A percentile compares a stretch with the other conserved stretches of the same genome.
Evolutionary conservation across 2,888 invertebrate genomes (phyloP).

Genomic region (Melipona bicolor): DNA sequence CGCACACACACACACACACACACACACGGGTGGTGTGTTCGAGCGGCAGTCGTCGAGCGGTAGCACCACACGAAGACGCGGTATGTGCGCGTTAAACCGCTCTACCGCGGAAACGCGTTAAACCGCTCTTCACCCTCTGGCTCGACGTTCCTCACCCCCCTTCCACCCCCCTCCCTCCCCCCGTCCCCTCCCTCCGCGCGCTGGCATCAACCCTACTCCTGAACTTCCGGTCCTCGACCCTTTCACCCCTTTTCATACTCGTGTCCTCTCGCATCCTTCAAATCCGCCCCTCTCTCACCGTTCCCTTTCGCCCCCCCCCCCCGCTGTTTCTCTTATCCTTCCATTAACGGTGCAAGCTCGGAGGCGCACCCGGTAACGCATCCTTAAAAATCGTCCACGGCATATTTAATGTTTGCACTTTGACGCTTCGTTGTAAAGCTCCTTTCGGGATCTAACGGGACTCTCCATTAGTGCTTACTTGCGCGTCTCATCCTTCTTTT

Average conservation of each 20-base stretch:
- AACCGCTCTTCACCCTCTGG: slow-evolving; percentile 69
- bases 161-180: not conserved
- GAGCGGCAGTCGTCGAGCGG: slow-evolving; percentile 22
- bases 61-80: slow-evolving; percentile 34
- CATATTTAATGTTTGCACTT: slow-evolving; percentile 72
- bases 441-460: slow-evolving; percentile 52
- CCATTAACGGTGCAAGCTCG: slow-evolving; percentile 70
- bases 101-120: slow-evolving; percentile 74
- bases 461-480: slow-evolving; percentile 69
- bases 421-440: slow-evolving; percentile 63
- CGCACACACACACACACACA: not conserved
- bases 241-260: slow-evolving; percentile 71
- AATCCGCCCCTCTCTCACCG: slow-evolving; percentile 54
- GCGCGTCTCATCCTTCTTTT: slow-evolving; percentile 37
- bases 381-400: slow-evolving; percentile 70
- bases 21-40: not conserved
- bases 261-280: slow-evolving; percentile 73
- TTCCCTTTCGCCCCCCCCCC: slow-evolving; percentile 8
- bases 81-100: slow-evolving; percentile 69
- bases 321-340: slow-evolving; percentile 69
- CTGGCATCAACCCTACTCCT: slow-evolving; percentile 66
- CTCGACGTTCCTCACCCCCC: slow-evolving; percentile 25
- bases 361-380: slow-evolving; percentile 56
- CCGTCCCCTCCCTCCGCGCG: slow-evolving; percentile 43
- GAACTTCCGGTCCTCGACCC: slow-evolving; percentile 73